Evolutionary conservation across 2,797 vertebrate species (phyloP).

Genomic region (Otolemur crassicaudatus): DNA sequence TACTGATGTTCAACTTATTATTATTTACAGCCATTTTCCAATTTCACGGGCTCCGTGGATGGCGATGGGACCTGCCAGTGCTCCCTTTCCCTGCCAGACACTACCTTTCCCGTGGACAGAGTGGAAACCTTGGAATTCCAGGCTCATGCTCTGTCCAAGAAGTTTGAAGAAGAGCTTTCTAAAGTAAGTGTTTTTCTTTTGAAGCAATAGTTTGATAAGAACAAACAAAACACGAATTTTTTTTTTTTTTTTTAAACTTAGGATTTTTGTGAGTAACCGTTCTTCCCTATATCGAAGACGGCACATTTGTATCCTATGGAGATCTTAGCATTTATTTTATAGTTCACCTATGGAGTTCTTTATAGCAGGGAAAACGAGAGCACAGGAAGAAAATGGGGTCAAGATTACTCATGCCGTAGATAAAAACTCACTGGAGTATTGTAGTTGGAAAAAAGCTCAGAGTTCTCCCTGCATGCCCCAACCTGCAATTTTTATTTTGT

Average conservation of each 20-base stretch:
- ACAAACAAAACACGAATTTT: background rate
- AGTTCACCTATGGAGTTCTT: background rate
- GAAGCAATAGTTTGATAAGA: background rate
- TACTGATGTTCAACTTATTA: constrained; percentile 41
- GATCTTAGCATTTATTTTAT: background rate
- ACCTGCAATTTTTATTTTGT: background rate
- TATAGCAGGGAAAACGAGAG: background rate
- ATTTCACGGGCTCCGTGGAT: constrained; percentile 88
- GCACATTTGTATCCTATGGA: background rate
- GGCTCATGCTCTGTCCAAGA: constrained; percentile 66
- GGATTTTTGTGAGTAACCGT: background rate
- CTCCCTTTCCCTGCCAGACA: constrained; percentile 91
- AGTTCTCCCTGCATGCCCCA: background rate
- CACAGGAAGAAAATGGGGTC: background rate
- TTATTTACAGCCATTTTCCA: constrained; percentile 85
- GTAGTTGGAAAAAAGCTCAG: background rate
- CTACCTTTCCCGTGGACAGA: constrained; percentile 91
- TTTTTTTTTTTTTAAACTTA: background rate
- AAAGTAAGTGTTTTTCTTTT: constrained; percentile 83
- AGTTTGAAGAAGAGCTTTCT: constrained; percentile 86
- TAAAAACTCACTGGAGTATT: background rate
- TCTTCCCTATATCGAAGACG: background rate
- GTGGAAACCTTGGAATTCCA: constrained; percentile 86
- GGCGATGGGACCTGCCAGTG: constrained; percentile 90
- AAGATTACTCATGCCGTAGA: accelerated